Percentiles rank a stretch among this genome's conserved stretches.
phyloP scores from a whole-genome alignment of 2,888 invertebrate species.

The Leucania comma region DNA sequence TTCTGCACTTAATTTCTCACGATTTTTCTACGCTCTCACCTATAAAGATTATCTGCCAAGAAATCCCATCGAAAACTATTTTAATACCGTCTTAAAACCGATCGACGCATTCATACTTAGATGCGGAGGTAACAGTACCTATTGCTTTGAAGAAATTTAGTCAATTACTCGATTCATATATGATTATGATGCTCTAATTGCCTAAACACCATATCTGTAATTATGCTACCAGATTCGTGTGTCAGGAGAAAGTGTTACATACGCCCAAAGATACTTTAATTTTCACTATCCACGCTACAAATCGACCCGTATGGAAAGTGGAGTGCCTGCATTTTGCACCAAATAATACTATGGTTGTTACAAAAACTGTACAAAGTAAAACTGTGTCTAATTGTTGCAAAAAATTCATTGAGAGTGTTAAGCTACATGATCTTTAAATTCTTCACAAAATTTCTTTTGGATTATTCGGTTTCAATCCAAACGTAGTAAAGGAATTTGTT shows the following conservation, averaged over 20 bases:
- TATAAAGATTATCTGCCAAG: slow-evolving; percentile 21
- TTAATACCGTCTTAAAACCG: slow-evolving; percentile 12
- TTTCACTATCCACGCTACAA: slow-evolving; percentile 70
- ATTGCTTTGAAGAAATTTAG: slow-evolving; percentile 30
- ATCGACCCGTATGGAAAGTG: slow-evolving; percentile 72
- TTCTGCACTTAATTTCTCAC: slow-evolving; percentile 23
- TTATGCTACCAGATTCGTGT: slow-evolving; percentile 66
- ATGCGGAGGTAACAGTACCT: neutral
- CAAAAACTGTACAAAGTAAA: slow-evolving; percentile 57
- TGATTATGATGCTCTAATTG: slow-evolving; percentile 63
- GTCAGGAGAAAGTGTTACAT: slow-evolving; percentile 70
- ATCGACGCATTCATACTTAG: slow-evolving; percentile 4
- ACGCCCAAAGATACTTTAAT: slow-evolving; percentile 65
- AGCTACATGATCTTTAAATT: slow-evolving; percentile 25
- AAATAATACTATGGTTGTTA: slow-evolving; percentile 47
- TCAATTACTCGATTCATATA: slow-evolving; percentile 52
- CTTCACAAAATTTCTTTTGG: slow-evolving; percentile 16
- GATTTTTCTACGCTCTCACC: slow-evolving; percentile 37
- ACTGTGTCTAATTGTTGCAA: slow-evolving; percentile 50
- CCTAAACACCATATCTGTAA: slow-evolving; percentile 65
- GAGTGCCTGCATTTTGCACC: slow-evolving; percentile 64
- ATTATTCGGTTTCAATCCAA: slow-evolving; percentile 15
- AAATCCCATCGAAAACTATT: slow-evolving; percentile 26
- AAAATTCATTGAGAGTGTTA: slow-evolving; percentile 38
- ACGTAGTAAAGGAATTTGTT: slow-evolving; percentile 17